Conservation (phyloP, 2,888 invertebrate species). For the Lamproptera curius region DNA sequence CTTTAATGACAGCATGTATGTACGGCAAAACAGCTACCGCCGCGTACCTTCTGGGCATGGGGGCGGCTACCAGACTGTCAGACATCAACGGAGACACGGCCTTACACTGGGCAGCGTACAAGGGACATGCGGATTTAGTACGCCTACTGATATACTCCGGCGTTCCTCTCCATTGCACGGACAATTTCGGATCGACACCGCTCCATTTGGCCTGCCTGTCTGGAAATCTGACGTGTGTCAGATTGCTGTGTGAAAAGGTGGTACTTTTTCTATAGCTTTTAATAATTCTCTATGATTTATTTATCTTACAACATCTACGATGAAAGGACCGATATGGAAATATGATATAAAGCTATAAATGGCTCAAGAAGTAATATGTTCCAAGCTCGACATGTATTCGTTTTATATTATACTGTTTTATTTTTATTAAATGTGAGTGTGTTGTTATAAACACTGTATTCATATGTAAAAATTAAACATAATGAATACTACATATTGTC, state of each 20-base stretch:
- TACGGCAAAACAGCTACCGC: constrained; percentile 94
- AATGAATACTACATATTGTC: too few relatives aligned
- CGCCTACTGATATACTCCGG: constrained; percentile 93
- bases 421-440: too few relatives aligned
- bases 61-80: constrained; percentile 89
- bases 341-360: too few relatives aligned
- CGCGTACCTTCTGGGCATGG: constrained; percentile 93
- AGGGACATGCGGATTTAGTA: constrained; percentile 93
- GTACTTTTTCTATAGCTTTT: too few relatives aligned
- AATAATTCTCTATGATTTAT: too few relatives aligned
- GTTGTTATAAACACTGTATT: too few relatives aligned
- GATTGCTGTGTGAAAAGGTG: constrained; percentile 92
- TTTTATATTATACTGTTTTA: too few relatives aligned
- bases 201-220: constrained; percentile 93
- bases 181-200: constrained; percentile 95
- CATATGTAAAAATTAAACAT: too few relatives aligned
- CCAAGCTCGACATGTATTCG: too few relatives aligned
- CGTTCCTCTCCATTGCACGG: constrained; percentile 91
- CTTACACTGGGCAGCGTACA: constrained; percentile 96
- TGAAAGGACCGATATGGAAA: too few relatives aligned
- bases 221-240: constrained; percentile 91
- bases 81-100: constrained; percentile 97
- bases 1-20: constrained; percentile 95
- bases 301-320: too few relatives aligned
- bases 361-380: too few relatives aligned